Percentiles rank a stretch among this genome's conserved stretches.
These are phyloP conservation scores for Atherinosoma microstoma DNA, from an alignment of 2,797 vertebrate species.

Conservation along the genomic window DNA sequence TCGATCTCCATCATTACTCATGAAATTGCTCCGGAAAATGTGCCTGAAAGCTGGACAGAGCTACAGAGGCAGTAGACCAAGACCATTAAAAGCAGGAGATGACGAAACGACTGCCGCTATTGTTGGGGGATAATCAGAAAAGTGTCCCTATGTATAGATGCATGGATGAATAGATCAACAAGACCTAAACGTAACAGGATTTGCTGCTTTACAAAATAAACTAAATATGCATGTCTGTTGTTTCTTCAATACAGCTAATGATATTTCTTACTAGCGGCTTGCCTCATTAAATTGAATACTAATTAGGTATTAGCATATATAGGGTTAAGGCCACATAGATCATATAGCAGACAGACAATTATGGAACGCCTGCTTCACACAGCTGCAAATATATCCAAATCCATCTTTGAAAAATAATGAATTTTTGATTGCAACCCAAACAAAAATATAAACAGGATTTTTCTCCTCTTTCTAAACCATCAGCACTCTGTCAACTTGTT, in stretches of 20 bases:
- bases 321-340: constrained; percentile 48
- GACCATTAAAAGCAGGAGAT: constrained; percentile 36
- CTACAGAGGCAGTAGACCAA: constrained; percentile 25
- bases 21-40: constrained; percentile 55
- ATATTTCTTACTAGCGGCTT: constrained; percentile 34
- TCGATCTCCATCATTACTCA: constrained; percentile 69
- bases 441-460: constrained; percentile 1
- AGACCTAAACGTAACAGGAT: constrained; percentile 3
- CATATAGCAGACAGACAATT: constrained; percentile 40
- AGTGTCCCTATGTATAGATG: constrained; percentile 12
- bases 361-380: constrained; percentile 35
- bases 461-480: constrained; percentile 37
- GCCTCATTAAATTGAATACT: constrained; percentile 71
- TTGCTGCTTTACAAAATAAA: constrained; percentile 21
- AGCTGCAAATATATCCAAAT: constrained; percentile 38
- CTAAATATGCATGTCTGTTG: constrained; percentile 43
- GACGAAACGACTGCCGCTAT: constrained; percentile 36
- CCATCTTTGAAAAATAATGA: constrained; percentile 31
- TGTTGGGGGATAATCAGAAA: constrained; percentile 28
- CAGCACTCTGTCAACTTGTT: constrained; percentile 3
- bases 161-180: constrained; percentile 7
- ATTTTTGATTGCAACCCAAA: constrained; percentile 29
- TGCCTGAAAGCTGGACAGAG: constrained; percentile 32
- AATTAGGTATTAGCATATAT: constrained; percentile 61
- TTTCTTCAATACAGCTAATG: constrained; percentile 49